Percentiles rank a stretch among this genome's conserved stretches.
phyloP scores from a whole-genome alignment of 2,113 vertebrate genomes.

The Prolemur simus region DNA sequence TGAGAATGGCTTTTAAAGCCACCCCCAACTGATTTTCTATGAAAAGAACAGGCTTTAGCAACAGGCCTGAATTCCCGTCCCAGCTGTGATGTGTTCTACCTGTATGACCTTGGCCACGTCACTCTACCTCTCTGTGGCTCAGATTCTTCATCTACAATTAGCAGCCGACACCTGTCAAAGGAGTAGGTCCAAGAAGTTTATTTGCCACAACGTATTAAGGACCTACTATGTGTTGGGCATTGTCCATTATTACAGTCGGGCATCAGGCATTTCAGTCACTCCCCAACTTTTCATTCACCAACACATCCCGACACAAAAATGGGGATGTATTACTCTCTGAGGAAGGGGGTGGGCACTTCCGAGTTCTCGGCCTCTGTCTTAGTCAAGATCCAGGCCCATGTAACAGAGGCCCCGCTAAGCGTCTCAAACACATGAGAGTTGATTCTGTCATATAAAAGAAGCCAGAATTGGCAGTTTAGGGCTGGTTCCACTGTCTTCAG shows the following conservation, averaged over 20 bases:
- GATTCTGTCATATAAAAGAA: background rate
- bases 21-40: background rate
- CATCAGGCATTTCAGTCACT: fast-evolving
- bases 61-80: background rate
- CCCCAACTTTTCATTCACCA: background rate
- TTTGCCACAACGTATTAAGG: background rate
- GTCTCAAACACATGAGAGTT: background rate
- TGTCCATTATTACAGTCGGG: background rate
- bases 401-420: background rate
- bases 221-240: fast-evolving
- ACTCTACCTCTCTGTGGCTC: background rate
- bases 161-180: background rate
- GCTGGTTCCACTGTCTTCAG: background rate
- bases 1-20: background rate
- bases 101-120: background rate
- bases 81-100: background rate
- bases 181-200: background rate
- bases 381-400: background rate
- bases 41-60: background rate
- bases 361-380: background rate
- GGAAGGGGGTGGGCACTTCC: background rate
- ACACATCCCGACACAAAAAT: background rate
- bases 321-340: background rate
- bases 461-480: background rate
- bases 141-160: background rate